Evolutionary conservation across 2,797 vertebrate species (phyloP), one percentile per base, ranked within the genome.

Genomic region (Cottoperca gobio): DNA sequence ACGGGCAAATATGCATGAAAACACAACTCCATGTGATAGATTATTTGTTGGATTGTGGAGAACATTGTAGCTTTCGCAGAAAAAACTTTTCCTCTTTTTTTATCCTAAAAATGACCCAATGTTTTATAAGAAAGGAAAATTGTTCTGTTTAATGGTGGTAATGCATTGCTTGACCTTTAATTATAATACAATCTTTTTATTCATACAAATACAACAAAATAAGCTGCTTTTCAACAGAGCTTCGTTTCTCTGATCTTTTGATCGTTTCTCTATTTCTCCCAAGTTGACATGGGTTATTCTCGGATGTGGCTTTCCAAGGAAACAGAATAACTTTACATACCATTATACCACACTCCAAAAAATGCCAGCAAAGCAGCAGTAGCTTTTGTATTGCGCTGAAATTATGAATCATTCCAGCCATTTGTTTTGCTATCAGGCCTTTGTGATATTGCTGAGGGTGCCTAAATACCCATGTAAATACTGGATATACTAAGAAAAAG

Each of bases 391-490:
- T 74, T 73, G 46, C 63, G 71, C 63, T 59, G 50, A 82, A 85
- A 74, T 55, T 70, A 86, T 77, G 61, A 78, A 77, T 87, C 73
- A 79, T 79, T 76, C 78, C 61, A 84, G 75, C 66, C 78, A 76
- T 84, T 87, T 86, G 81, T 73, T 84, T 65, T 83, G 80, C 77
- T 76, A 71, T 72, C 26, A 73, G 69, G 54, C 42, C 70, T 84
- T 70, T 78, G 68, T 65, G 70, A 70, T 79, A 67, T 76, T 50
- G 55, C 78, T 69, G 73, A 52, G 8, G 49, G 70, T 63, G 71
- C 86, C 26, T 42, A 84, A 86, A 85, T 65, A 76, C n/a, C 74
- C 66, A 61, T 86, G 80, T 81, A 67, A 74, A 85, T 83, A 86
- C 69, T 61, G 76, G 65, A 54, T 61, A 78, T 63, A 68, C 19